Evolutionary conservation across 2,888 invertebrate genomes (phyloP), one percentile per base, ranked within the genome.

Genomic region (Dyspetes luteomarginatus): DNA sequence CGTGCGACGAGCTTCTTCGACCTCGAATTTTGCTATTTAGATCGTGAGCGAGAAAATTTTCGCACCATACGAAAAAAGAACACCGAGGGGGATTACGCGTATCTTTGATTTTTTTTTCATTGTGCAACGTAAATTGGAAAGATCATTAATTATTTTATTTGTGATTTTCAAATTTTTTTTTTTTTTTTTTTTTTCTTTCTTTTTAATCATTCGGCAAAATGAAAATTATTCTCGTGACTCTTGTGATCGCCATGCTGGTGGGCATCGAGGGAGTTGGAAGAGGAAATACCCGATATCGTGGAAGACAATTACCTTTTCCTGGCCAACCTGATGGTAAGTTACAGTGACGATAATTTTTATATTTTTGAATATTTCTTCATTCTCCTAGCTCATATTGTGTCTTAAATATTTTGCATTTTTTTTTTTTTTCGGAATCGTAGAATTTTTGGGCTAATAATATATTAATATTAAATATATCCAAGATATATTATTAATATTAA

Each of bases 251-350:
- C 55, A 64, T 84, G 52, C 55, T 87, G 55, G 60, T 83, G 77
- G 86, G 84, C 43, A 78, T 84, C 79, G 85, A 85, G 65, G 81
- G 84, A 48, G 68, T 64, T 36, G 73, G 68, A 41, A 75, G 82
- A 75, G 81, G 85, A 3, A 69, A 71, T 48, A 72, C 73, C 17
- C 74, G 82, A 50, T 81, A 84, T 62, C 82, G 84, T 60, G 85
- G 80, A 9, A 83, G 88, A 65, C 89, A 88, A 62, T 76, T 89
- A 7, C 85, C 83, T 24, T 86, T 85, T 22, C 68, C 84, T 1
- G 85, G 81, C n/a, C 86, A 88, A 83, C 84, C 85, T 3, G 88
- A 88, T 85, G 88, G 90, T 90, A 72, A 86, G 89, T 30, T 15
- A 55, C 3, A 24, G 15, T 62, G 58, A n/a, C 36, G 36, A 36